Conservation (phyloP, 2,113 vertebrate genomes). For the Salvator merianae region DNA sequence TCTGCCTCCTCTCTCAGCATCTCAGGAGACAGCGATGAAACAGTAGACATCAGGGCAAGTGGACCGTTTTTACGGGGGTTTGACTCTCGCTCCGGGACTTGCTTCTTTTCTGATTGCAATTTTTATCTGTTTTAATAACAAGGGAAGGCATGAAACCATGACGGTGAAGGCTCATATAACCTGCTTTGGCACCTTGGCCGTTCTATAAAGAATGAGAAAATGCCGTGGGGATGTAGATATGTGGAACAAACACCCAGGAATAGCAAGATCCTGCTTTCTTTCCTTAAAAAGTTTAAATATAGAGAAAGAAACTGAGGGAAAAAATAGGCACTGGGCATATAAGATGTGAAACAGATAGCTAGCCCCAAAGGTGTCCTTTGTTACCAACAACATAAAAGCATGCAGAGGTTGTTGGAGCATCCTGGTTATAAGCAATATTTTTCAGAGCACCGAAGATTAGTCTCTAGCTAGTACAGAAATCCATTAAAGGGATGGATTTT, state of each 20-base stretch:
- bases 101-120: not conserved
- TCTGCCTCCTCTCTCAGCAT: slow-evolving; percentile 66
- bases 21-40: slow-evolving; percentile 67
- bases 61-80: slow-evolving; percentile 19
- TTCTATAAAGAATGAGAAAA: not conserved
- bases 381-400: too few relatives aligned
- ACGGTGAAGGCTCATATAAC: not conserved
- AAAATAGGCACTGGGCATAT: too few relatives aligned
- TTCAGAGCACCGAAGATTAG: too few relatives aligned
- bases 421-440: too few relatives aligned
- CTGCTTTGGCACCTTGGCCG: not conserved
- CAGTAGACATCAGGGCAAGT: slow-evolving; percentile 88
- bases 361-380: too few relatives aligned
- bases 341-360: too few relatives aligned
- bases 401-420: too few relatives aligned
- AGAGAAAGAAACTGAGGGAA: not conserved
- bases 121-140: not conserved
- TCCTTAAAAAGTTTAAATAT: not conserved
- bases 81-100: not conserved
- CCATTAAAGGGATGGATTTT: too few relatives aligned
- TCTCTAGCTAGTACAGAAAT: too few relatives aligned
- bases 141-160: not conserved
- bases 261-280: too few relatives aligned
- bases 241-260: not conserved
- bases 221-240: not conserved